phyloP scores from a whole-genome alignment of 2,888 invertebrate genomes.

The Ochlodes sylvanus region DNA sequence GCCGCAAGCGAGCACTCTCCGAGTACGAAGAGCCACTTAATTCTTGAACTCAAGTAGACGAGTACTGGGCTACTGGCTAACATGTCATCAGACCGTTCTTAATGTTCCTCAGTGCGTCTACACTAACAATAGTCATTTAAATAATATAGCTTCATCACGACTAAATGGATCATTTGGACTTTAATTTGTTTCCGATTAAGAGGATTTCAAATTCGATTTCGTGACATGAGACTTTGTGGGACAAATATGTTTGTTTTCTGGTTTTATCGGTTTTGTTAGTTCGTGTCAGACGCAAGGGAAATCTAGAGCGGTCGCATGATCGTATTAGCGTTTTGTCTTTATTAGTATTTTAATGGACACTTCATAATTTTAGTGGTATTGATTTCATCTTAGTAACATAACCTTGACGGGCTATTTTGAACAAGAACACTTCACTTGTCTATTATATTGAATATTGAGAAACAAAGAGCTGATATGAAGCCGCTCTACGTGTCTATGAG shows the following conservation, averaged over 20 bases:
- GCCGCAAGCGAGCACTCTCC: constrained; percentile 30
- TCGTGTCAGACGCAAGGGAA: too few species aligned
- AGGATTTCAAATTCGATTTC: too few species aligned
- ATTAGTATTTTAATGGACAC: too few species aligned
- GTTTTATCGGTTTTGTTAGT: too few species aligned
- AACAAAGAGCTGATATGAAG: constrained; percentile 24
- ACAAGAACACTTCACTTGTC: constrained; percentile 15
- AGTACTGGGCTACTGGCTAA: constrained; percentile 35
- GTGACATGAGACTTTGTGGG: too few species aligned
- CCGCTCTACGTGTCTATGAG: constrained; percentile 8
- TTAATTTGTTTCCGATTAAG: too few species aligned
- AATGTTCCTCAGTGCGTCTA: constrained; percentile 12
- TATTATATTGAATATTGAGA: constrained; percentile 25
- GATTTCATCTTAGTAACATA: constrained; percentile 15
- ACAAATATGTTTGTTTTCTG: too few species aligned
- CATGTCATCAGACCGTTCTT: constrained; percentile 19
- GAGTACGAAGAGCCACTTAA: constrained; percentile 29
- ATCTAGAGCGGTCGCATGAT: too few species aligned
- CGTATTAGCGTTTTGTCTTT: too few species aligned
- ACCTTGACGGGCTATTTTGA: constrained; percentile 14
- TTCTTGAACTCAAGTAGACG: constrained; percentile 11
- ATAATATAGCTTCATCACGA: neutral
- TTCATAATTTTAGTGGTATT: neutral
- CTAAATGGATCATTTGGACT: too few species aligned
- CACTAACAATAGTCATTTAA: neutral